phyloP scores from a whole-genome alignment of 2,888 invertebrate species.

The Dione juno region DNA sequence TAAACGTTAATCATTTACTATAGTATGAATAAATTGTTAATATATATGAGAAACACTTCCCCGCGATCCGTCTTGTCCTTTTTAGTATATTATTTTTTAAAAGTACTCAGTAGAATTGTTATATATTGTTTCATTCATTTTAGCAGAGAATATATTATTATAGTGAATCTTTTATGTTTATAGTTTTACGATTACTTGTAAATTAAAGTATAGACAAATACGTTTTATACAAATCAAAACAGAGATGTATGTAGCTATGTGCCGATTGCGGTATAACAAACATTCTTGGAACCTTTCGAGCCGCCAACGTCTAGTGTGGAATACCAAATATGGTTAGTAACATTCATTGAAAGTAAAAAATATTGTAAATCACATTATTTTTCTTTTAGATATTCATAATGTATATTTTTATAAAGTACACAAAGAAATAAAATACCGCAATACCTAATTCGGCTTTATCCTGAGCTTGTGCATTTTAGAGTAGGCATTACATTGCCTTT shows the following conservation, averaged over 20 bases:
- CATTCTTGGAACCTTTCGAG: conserved; percentile 69
- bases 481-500: too few relatives aligned
- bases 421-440: neutral
- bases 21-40: too few relatives aligned
- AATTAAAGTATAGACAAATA: neutral
- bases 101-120: too few relatives aligned
- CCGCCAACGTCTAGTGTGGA: conserved; percentile 54
- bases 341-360: conserved; percentile 56
- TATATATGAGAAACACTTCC: too few relatives aligned
- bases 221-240: neutral
- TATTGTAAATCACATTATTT: neutral
- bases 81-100: too few relatives aligned
- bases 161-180: too few relatives aligned
- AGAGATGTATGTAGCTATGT: conserved; percentile 16
- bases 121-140: too few relatives aligned
- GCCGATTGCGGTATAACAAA: conserved; percentile 43
- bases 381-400: neutral
- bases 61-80: too few relatives aligned
- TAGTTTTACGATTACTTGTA: neutral
- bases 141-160: too few relatives aligned
- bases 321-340: conserved; percentile 69
- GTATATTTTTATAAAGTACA: neutral
- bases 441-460: neutral
- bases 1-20: too few relatives aligned
- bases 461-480: neutral